A percentile compares a stretch with the other conserved stretches of the same genome.
phyloP scores from a whole-genome alignment of 2,797 vertebrate genomes.

The Sebastes steindachneri region DNA sequence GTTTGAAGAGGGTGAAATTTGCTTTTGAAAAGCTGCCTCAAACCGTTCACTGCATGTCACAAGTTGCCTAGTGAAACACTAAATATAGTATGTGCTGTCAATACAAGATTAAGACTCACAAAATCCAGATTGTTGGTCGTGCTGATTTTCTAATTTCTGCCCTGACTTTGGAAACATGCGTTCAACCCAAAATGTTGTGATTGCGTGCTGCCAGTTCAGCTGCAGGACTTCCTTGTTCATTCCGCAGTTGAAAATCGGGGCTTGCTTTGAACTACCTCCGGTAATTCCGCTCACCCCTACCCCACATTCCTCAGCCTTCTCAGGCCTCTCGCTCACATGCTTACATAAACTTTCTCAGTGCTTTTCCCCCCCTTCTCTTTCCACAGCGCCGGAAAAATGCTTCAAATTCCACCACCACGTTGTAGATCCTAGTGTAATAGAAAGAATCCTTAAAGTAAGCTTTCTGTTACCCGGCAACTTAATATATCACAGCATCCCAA shows the following conservation, averaged over 20 bases:
- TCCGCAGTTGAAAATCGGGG: constrained; percentile 35
- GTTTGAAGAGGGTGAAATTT: constrained; percentile 13
- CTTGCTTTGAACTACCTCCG: constrained; percentile 77
- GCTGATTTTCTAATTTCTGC: background rate
- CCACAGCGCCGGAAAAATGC: constrained; percentile 77
- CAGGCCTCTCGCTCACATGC: constrained; percentile 81
- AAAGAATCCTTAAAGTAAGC: constrained; percentile 65
- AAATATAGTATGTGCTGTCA: constrained; percentile 49
- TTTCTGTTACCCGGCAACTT: constrained; percentile 65
- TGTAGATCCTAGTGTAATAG: constrained; percentile 61
- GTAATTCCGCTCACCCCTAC: constrained; percentile 74
- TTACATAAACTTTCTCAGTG: constrained; percentile 82
- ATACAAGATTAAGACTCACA: constrained; percentile 20
- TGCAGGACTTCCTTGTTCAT: constrained; percentile 8
- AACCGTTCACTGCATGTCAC: constrained; percentile 33
- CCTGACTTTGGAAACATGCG: background rate
- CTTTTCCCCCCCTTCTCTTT: constrained; percentile 44
- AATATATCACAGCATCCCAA: constrained; percentile 66
- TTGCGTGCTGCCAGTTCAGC: background rate
- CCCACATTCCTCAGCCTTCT: constrained; percentile 83
- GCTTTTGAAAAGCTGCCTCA: constrained; percentile 4
- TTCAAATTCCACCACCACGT: constrained; percentile 81
- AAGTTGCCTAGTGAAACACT: constrained; percentile 49
- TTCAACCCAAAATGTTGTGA: background rate
- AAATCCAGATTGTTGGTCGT: constrained; percentile 45